Evolutionary conservation across 2,113 vertebrate genomes (phyloP).

Genomic region (Urocolius indicus): DNA sequence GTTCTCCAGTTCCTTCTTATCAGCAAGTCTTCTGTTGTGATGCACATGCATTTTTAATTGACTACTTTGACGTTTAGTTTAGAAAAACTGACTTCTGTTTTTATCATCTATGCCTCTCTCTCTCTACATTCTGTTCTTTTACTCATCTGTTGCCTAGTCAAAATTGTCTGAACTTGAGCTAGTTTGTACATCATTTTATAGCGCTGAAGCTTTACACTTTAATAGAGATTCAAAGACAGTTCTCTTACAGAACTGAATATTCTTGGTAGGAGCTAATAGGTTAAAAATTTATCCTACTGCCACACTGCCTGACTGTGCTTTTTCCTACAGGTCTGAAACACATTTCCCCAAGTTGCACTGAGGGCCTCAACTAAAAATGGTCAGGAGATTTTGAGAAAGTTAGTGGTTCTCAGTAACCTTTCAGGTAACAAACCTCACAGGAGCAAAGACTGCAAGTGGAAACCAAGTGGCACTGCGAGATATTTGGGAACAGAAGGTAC

Average conservation of each 20-base stretch:
- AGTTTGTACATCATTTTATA: neutral
- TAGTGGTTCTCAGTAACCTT: neutral
- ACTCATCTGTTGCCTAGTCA: neutral
- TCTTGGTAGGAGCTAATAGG: neutral
- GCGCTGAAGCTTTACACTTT: neutral
- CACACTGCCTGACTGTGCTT: neutral
- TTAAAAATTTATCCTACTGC: neutral
- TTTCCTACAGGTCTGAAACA: neutral
- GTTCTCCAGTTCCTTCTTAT: neutral
- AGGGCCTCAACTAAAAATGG: neutral
- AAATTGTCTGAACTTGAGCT: neutral
- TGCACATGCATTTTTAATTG: neutral
- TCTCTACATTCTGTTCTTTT: neutral
- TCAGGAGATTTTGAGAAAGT: neutral
- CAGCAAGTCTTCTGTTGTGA: neutral
- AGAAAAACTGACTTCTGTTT: constrained; percentile 2
- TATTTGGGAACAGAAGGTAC: neutral
- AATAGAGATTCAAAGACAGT: neutral
- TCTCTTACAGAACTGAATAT: neutral
- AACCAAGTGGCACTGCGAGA: neutral
- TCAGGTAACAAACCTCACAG: neutral
- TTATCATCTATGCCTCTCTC: neutral
- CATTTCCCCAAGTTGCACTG: neutral
- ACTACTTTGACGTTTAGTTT: neutral
- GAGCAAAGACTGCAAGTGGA: neutral